phyloP scores from a whole-genome alignment of 2,113 vertebrate genomes.

The Gasterosteus aculeatus region DNA sequence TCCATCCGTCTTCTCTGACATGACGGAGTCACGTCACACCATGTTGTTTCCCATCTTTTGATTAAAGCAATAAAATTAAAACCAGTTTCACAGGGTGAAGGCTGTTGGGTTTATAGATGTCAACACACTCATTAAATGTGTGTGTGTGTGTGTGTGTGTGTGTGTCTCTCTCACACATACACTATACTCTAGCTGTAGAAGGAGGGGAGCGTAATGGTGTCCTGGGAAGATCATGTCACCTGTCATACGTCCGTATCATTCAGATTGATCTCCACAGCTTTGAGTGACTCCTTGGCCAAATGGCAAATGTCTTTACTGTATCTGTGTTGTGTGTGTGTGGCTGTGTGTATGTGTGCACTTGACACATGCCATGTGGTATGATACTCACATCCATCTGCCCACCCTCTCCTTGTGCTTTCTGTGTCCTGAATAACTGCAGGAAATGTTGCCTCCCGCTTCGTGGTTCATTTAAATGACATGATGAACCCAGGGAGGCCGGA shows the following conservation, averaged over 20 bases:
- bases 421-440: constrained; percentile 32
- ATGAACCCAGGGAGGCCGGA: constrained; percentile 29
- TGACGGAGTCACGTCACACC: constrained; percentile 21
- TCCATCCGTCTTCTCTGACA: constrained; percentile 44
- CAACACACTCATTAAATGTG: constrained; percentile 6
- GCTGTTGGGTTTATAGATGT: constrained; percentile 8
- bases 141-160: background rate
- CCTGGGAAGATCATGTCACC: constrained; percentile 57
- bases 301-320: background rate
- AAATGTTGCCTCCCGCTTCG: constrained; percentile 33
- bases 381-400: background rate
- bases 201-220: constrained; percentile 10
- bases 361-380: constrained; percentile 2
- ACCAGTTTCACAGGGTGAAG: constrained; percentile 44
- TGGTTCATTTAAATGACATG: constrained; percentile 24
- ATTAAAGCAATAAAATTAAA: constrained; percentile 51
- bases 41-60: constrained; percentile 46
- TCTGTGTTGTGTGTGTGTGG: constrained; percentile 1
- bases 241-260: constrained; percentile 36
- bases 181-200: background rate
- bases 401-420: background rate
- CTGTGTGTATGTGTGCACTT: background rate
- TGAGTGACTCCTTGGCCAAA: constrained; percentile 20
- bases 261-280: constrained; percentile 53
- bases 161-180: background rate